Percentiles rank a stretch among this genome's conserved stretches.
Evolutionary conservation across 1,140 invertebrate species (phyloP).

Genomic region (Nebria ingens): DNA sequence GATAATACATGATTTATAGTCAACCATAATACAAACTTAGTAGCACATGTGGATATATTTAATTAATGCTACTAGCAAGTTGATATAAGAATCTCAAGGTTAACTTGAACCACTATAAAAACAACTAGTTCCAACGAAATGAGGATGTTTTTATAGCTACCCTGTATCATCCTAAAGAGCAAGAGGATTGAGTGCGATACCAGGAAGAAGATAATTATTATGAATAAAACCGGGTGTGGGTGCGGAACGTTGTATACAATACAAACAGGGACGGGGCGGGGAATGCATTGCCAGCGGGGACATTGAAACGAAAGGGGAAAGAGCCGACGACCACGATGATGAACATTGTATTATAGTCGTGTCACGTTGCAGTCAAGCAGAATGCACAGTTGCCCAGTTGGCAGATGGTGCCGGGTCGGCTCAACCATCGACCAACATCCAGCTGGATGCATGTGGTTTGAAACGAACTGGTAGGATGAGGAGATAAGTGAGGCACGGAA

Average conservation of each 20-base stretch:
- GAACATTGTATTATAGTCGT: not conserved
- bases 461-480: not conserved
- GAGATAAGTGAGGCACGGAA: not conserved
- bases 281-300: no score
- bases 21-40: not conserved
- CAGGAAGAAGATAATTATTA: slow-evolving; percentile 8
- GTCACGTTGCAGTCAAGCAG: not conserved
- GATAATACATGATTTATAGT: not conserved
- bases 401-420: not conserved
- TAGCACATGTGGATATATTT: not conserved
- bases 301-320: no score
- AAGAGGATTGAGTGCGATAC: not conserved
- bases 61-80: not conserved
- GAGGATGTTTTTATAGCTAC: not conserved
- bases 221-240: not conserved
- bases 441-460: not conserved
- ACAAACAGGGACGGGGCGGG: no score
- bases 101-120: not conserved
- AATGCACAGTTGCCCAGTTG: not conserved
- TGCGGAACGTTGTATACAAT: no score
- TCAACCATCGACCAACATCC: not conserved
- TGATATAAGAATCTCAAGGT: not conserved
- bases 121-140: not conserved
- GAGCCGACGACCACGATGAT: no score
- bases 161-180: not conserved